phyloP scores from a whole-genome alignment of 2,797 vertebrate species.

The Rhinoraja longicauda region DNA sequence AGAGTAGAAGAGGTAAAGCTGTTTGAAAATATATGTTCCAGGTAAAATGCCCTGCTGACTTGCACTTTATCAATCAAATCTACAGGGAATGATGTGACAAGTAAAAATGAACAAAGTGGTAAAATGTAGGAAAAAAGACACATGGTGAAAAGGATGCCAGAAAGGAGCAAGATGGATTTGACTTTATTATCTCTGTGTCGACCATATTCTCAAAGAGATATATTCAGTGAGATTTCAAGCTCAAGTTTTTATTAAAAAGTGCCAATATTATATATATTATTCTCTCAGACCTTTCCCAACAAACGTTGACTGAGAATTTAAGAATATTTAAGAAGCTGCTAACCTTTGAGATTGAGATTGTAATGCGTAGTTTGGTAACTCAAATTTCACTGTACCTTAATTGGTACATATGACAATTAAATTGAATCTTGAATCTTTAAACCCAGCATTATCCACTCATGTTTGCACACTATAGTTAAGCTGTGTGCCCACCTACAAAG shows the following conservation, averaged over 20 bases:
- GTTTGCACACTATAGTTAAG: background rate
- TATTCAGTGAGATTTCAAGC: background rate
- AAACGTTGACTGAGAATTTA: background rate
- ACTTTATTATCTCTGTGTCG: too few relatives aligned
- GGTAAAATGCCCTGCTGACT: background rate
- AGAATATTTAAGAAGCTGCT: slow-evolving; percentile 25
- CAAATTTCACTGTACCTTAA: too few relatives aligned
- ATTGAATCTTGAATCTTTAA: too few relatives aligned
- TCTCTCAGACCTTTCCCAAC: background rate
- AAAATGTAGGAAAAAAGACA: background rate
- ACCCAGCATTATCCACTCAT: background rate
- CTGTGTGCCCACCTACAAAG: too few relatives aligned
- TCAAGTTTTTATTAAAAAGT: slow-evolving; percentile 25
- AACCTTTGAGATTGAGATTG: slow-evolving; percentile 19
- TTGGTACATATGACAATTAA: too few relatives aligned
- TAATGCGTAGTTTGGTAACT: background rate
- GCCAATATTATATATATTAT: background rate
- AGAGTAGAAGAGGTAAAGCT: background rate
- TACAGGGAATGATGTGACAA: background rate
- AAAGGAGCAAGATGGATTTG: background rate
- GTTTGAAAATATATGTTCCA: background rate
- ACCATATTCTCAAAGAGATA: background rate
- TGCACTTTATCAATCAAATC: background rate
- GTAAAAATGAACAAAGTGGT: background rate
- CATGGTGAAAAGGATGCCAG: background rate